Base-by-base conservation (phyloP, 2,113 vertebrate genomes). In the Chlamydotis undulata region DNA sequence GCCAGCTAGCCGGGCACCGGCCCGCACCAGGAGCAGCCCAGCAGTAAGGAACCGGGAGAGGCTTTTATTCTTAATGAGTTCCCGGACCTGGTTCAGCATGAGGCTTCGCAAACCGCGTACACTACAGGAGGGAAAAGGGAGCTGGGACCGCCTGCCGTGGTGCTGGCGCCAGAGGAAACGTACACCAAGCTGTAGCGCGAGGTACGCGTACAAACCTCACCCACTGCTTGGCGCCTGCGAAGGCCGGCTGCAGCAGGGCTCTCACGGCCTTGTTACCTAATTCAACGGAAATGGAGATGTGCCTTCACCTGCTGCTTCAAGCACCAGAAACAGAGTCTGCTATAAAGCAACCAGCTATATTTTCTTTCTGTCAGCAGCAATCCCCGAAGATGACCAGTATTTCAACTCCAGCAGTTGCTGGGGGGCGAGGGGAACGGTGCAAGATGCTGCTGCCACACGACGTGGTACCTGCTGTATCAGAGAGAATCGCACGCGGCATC, bases 131-230 rank as follows among this genome's bases (percentile, higher is more conserved):
- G 24, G 18, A 68, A 65, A 61, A 35, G 31, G 16, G 61, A 79
- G 57, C 50, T 3, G 31, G 4, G 47, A 31, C n/a, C 37, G 47
- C 43, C 33, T 17, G 6, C 47, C n/a, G 7, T 26, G 84, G 68
- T 2, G 2, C 35, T 1, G 2, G 29, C 52, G 41, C 45, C 45
- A 60, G 64, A 53, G 76, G 39, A 35, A 71, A 28, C 41, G 45
- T 1, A 4, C 12, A 19, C 2, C 31, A 26, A 31, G 39, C 24
- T 9, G 31, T 5, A 33, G 68, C 55, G 52, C 0, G 0, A 69
- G 64, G 35, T 22, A 23, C 67, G 33, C 2, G 0, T 2, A 68
- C 63, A 56, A 84, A n/a, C 53, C 68, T 35, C 16, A 24, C 5
- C 31, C 31, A 14, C 47, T 47, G 8, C 37, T 3, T 6, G 35